A percentile compares a stretch with the other conserved stretches of the same genome.
Evolutionary conservation across 2,113 vertebrate species (phyloP).

Genomic region (Brachypodius melanocephalos): DNA sequence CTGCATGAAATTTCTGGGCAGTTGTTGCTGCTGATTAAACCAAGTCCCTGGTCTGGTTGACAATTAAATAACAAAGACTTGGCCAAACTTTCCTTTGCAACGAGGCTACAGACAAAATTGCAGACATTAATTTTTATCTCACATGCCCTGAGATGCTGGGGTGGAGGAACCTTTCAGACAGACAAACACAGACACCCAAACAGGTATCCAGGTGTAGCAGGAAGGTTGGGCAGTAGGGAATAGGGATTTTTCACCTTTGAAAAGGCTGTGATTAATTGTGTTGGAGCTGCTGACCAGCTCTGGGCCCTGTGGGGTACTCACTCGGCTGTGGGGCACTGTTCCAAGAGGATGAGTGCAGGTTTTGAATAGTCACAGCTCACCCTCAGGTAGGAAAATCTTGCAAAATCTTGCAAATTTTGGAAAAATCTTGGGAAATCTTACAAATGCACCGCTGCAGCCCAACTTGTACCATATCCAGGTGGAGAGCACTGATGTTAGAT

Average conservation of each 20-base stretch:
- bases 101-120: neutral
- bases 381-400: neutral
- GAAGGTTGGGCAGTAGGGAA: neutral
- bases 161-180: neutral
- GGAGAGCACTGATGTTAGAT: neutral
- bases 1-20: neutral
- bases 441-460: neutral
- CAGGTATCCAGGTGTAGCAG: neutral
- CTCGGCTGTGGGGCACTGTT: neutral
- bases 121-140: neutral
- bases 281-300: neutral
- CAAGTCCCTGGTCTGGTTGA: neutral
- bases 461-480: neutral
- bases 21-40: neutral
- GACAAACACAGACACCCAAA: neutral
- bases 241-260: neutral
- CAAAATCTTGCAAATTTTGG: neutral
- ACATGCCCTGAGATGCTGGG: accelerated
- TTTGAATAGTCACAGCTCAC: neutral
- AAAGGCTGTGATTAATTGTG: neutral
- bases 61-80: neutral
- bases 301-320: neutral
- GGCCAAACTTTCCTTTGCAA: neutral
- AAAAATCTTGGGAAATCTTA: neutral
- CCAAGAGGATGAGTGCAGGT: no score